Evolutionary conservation across 2,888 invertebrate genomes (phyloP).

Genomic region (Eueremaeus valkanovi): DNA sequence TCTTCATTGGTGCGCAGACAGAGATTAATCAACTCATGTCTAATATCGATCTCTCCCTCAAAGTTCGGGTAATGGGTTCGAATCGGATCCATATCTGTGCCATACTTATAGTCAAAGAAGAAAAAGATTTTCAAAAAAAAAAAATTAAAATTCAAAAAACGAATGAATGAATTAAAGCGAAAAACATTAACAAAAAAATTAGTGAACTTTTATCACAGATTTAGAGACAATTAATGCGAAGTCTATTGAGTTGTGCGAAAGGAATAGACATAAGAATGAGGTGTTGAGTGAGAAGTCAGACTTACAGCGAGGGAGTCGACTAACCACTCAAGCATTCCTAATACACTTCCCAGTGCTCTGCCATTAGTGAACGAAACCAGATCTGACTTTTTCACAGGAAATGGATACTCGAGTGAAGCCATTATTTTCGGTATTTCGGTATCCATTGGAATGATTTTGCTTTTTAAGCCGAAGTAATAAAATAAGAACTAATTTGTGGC

Average conservation of each 20-base stretch:
- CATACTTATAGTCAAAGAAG: no score
- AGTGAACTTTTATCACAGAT: no score
- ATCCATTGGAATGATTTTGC: slow-evolving; percentile 14
- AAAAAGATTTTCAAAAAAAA: no score
- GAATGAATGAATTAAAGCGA: no score
- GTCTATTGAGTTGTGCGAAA: no score
- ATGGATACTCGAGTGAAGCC: slow-evolving; percentile 37
- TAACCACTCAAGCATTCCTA: slow-evolving; percentile 36
- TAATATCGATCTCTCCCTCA: slow-evolving; percentile 27
- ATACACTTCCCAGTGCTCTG: slow-evolving; percentile 32
- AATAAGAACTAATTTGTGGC: slow-evolving; percentile 30
- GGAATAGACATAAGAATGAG: no score
- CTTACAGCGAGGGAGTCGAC: slow-evolving; percentile 16
- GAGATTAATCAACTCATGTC: background rate
- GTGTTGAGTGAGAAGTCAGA: background rate
- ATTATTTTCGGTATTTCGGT: slow-evolving; percentile 36
- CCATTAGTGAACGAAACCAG: slow-evolving; percentile 37
- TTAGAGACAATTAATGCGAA: no score
- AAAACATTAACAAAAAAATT: no score
- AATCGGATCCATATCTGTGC: background rate
- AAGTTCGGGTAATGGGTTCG: slow-evolving; percentile 1
- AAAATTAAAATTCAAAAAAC: no score
- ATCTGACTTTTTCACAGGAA: slow-evolving; percentile 36
- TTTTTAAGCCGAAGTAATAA: slow-evolving; percentile 10
- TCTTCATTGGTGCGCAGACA: background rate